A percentile compares a stretch with the other conserved stretches of the same genome.
Conservation (phyloP, 2,113 vertebrate species). For the Bombycilla garrulus region DNA sequence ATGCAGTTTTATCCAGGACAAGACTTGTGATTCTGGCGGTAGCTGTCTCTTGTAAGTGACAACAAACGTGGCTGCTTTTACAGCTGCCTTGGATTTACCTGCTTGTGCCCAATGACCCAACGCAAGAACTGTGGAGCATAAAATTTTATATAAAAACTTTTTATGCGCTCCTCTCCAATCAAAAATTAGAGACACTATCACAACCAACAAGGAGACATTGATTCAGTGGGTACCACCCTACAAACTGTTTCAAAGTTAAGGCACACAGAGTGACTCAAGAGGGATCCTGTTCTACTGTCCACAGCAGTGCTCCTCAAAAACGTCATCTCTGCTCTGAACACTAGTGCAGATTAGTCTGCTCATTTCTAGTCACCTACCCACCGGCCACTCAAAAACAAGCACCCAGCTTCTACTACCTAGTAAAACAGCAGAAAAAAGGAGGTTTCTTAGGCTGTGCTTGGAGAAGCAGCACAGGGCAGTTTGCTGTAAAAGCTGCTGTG, state of each 20-base stretch:
- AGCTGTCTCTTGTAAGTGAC: fast-evolving
- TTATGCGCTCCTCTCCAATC: neutral
- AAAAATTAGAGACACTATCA: neutral
- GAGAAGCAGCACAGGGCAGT: neutral
- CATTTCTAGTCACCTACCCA: neutral
- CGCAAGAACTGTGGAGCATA: neutral
- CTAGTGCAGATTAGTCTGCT: neutral
- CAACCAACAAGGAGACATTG: neutral
- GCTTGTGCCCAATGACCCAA: neutral
- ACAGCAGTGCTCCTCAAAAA: neutral
- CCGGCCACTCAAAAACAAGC: neutral
- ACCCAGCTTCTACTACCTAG: neutral
- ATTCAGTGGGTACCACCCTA: neutral
- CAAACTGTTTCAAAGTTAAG: neutral
- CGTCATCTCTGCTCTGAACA: neutral
- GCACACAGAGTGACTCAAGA: neutral
- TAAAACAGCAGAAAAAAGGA: neutral
- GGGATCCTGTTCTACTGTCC: neutral
- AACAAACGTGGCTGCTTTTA: neutral
- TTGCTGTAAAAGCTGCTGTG: neutral
- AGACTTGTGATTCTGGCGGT: neutral
- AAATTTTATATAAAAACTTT: neutral
- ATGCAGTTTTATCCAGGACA: neutral
- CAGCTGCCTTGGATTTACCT: neutral
- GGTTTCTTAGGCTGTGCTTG: neutral